Conservation (phyloP, 2,888 invertebrate species). For the Pachymerium ferrugineum region DNA sequence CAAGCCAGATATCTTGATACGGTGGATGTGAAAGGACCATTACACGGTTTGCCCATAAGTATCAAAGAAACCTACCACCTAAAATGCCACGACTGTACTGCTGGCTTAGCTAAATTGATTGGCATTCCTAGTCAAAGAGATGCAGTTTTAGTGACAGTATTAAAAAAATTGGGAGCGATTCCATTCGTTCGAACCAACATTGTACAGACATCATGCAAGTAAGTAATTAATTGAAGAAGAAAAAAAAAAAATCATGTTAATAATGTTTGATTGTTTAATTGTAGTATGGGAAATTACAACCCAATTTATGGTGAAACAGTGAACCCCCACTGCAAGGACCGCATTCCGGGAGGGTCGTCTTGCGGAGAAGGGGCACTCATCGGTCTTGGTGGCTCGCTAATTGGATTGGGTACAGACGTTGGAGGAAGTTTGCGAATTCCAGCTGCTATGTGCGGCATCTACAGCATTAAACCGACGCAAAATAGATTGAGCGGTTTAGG, state of each 20-base stretch:
- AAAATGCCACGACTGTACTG: conserved; percentile 25
- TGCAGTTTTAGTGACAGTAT: background rate
- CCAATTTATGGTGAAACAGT: conserved; percentile 48
- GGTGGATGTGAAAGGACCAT: background rate
- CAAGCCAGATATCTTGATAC: background rate
- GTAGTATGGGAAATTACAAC: conserved; percentile 44
- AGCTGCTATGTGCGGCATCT: conserved; percentile 50
- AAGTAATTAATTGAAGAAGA: background rate
- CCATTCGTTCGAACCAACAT: conserved; percentile 10
- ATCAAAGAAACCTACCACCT: conserved; percentile 11
- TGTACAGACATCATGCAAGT: conserved; percentile 19
- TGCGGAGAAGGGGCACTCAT: conserved; percentile 51
- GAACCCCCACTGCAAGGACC: conserved; percentile 46
- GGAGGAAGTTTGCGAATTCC: conserved; percentile 52
- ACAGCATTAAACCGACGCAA: conserved; percentile 48
- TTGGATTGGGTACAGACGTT: conserved; percentile 52
- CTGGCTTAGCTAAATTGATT: background rate
- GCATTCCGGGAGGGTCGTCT: conserved; percentile 50
- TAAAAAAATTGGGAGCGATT: conserved; percentile 16
- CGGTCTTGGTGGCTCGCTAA: conserved; percentile 47
- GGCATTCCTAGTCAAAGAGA: background rate
- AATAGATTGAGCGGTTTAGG: conserved; percentile 43
- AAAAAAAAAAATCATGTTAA: background rate
- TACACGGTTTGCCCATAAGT: conserved; percentile 23
- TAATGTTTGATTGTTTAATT: background rate